Percentiles rank a stretch among this genome's conserved stretches.
These are phyloP conservation scores for Gymnobelideus leadbeateri DNA, from an alignment of 2,113 vertebrate genomes.

Conservation along the genomic window DNA sequence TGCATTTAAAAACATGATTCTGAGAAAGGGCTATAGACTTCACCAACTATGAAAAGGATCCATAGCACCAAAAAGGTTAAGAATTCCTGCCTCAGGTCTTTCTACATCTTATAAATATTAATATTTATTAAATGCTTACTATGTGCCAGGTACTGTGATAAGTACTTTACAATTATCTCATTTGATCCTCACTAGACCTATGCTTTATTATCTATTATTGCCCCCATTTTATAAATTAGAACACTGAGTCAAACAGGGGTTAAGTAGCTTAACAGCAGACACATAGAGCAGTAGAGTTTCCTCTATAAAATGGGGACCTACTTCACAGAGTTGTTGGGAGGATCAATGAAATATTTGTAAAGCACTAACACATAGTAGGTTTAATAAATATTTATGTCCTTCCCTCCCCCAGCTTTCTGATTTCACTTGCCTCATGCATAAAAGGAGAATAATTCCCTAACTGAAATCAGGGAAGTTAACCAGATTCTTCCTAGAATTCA, in stretches of 20 bases:
- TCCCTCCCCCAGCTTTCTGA: background rate
- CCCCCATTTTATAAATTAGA: too few relatives aligned
- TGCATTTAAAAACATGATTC: too few relatives aligned
- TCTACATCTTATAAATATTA: background rate
- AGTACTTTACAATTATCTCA: background rate
- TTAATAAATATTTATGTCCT: background rate
- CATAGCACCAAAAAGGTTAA: background rate
- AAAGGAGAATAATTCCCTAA: background rate
- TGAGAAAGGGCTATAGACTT: background rate
- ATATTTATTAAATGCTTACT: background rate
- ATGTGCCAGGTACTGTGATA: background rate
- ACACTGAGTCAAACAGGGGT: too few relatives aligned
- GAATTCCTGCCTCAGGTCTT: background rate
- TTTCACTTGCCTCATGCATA: background rate
- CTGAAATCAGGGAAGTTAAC: background rate
- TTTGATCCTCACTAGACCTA: background rate
- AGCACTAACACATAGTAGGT: background rate
- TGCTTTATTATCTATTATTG: too few relatives aligned
- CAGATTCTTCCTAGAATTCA: background rate
- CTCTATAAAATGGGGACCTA: background rate
- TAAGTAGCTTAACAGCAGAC: too few relatives aligned
- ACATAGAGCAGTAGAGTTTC: too few relatives aligned
- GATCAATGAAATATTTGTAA: background rate
- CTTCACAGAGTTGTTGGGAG: background rate
- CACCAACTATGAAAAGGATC: background rate